Conservation (phyloP, 2,113 vertebrate species). For the Hyperoodon ampullatus region DNA sequence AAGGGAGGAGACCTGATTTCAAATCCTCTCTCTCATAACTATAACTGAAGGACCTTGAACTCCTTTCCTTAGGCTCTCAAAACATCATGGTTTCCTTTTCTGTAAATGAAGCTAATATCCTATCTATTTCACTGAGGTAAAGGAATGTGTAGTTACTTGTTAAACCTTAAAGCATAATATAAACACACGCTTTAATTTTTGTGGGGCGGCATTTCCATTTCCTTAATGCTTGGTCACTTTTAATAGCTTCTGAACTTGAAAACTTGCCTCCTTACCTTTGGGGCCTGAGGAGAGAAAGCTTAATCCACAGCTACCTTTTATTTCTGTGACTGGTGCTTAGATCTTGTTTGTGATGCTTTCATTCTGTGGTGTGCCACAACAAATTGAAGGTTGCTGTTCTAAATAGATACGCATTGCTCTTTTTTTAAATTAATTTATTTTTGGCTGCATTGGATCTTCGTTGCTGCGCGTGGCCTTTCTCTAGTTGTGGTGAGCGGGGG, state of each 20-base stretch:
- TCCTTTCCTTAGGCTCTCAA: neutral
- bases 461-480: no score
- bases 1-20: neutral
- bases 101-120: neutral
- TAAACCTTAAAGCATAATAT: neutral
- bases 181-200: constrained; percentile 7
- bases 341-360: constrained; percentile 12
- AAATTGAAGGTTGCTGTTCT: neutral
- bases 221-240: neutral
- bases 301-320: neutral
- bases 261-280: neutral
- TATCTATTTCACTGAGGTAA: neutral
- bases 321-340: neutral
- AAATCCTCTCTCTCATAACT: neutral
- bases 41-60: neutral
- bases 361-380: neutral
- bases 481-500: no score
- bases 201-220: neutral
- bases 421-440: neutral
- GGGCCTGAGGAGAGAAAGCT: neutral
- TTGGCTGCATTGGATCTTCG: no score
- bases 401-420: neutral
- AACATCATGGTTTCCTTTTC: constrained; percentile 38
- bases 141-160: neutral
- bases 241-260: neutral